Percentiles rank a stretch among this genome's conserved stretches.
phyloP scores from a whole-genome alignment of 2,113 vertebrate species.

The Emydura subglobosa region DNA sequence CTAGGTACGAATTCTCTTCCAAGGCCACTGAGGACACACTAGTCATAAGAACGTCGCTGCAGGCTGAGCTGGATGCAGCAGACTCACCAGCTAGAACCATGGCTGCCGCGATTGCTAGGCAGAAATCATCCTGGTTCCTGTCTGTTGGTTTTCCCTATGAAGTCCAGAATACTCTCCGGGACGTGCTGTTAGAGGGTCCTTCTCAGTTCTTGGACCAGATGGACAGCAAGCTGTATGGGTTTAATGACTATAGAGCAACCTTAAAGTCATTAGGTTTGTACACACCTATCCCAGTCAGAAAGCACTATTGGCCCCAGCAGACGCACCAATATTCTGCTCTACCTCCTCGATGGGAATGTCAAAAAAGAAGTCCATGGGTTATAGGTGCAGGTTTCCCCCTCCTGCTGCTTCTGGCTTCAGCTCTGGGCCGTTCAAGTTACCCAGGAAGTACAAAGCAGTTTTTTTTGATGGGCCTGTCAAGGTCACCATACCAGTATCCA shows the following conservation, averaged over 20 bases:
- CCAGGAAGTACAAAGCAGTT: not conserved
- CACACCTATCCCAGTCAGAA: not conserved
- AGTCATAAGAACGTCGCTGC: not conserved
- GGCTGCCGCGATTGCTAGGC: too few relatives aligned
- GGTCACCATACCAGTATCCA: not conserved
- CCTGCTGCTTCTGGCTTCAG: not conserved
- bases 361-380: not conserved
- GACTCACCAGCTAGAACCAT: not conserved
- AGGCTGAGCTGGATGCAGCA: too few relatives aligned
- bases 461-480: not conserved
- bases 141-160: not conserved
- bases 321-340: not conserved
- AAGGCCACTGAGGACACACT: not conserved
- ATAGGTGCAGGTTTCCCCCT: not conserved
- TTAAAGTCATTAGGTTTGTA: not conserved
- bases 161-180: not conserved
- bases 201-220: not conserved
- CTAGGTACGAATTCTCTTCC: not conserved
- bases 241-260: not conserved
- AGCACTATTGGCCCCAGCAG: not conserved
- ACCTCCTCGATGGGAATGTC: not conserved
- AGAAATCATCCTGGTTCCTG: not conserved
- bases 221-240: not conserved
- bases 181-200: not conserved
- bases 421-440: not conserved